Conservation (phyloP, 2,113 vertebrate genomes). For the Phrynosoma platyrhinos region DNA sequence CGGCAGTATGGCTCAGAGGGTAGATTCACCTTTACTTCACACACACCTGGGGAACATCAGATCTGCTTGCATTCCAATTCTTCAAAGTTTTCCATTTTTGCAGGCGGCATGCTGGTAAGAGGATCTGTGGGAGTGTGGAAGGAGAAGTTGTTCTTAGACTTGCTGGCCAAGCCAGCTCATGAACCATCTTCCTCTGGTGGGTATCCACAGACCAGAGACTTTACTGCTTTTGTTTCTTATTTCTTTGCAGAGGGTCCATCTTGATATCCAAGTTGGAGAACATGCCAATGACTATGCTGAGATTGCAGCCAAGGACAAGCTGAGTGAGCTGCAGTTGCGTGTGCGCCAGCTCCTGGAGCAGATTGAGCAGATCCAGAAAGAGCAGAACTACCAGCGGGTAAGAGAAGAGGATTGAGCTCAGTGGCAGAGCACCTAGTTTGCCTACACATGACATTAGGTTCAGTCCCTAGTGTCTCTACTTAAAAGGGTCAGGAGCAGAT, state of each 20-base stretch:
- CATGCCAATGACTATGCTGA: constrained; percentile 92
- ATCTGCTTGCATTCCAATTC: constrained; percentile 95
- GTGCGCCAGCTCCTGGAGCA: constrained; percentile 92
- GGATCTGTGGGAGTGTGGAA: not conserved
- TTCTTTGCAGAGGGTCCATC: constrained; percentile 85
- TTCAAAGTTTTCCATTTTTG: constrained; percentile 93
- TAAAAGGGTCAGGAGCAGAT: not conserved
- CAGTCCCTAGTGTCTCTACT: not conserved
- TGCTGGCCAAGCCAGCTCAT: not conserved
- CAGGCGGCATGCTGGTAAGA: constrained; percentile 92
- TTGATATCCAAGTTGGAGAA: constrained; percentile 93
- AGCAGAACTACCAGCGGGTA: constrained; percentile 94
- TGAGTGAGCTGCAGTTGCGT: constrained; percentile 90
- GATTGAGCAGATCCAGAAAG: constrained; percentile 94
- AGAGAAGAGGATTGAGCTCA: constrained; percentile 37
- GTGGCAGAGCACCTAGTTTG: not conserved
- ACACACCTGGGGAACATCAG: constrained; percentile 92
- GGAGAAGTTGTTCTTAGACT: not conserved
- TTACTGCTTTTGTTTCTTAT: not conserved
- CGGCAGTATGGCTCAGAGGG: constrained; percentile 91
- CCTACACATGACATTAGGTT: not conserved
- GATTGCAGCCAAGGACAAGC: constrained; percentile 93
- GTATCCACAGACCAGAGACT: not conserved
- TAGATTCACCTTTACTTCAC: constrained; percentile 90
- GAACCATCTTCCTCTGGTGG: not conserved